A percentile compares a stretch with the other conserved stretches of the same genome.
Evolutionary conservation across 2,797 vertebrate genomes (phyloP).

Genomic region (Erpetoichthys calabaricus): DNA sequence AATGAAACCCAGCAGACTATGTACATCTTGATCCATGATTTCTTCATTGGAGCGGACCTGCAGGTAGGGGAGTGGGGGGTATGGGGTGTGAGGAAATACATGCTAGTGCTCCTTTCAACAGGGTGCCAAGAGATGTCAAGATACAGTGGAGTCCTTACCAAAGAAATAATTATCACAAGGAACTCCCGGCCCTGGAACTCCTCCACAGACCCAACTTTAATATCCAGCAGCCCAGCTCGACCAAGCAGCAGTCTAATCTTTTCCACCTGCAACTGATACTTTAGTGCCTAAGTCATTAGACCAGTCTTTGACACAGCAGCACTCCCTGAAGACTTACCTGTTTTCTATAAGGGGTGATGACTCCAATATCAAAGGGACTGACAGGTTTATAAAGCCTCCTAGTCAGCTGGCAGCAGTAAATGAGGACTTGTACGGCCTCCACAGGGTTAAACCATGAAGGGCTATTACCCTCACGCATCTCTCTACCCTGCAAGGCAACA

Average conservation of each 20-base stretch:
- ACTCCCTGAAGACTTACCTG: conserved; percentile 50
- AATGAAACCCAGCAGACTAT: conserved; percentile 66
- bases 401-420: conserved; percentile 77
- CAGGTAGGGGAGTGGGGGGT: conserved; percentile 1
- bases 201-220: conserved; percentile 92
- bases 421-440: conserved; percentile 83
- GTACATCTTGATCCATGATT: conserved; percentile 39
- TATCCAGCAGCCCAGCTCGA: conserved; percentile 62
- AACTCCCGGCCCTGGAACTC: conserved; percentile 92
- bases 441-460: conserved; percentile 88
- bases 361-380: conserved; percentile 57
- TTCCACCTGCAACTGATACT: conserved; percentile 53
- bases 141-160: conserved; percentile 42
- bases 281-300: neutral
- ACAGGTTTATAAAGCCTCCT: conserved; percentile 59
- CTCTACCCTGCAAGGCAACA: conserved; percentile 51
- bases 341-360: conserved; percentile 84
- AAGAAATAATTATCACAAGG: conserved; percentile 70
- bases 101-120: neutral
- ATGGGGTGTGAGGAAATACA: neutral
- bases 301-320: accelerated
- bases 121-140: too few species aligned
- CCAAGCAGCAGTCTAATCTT: conserved; percentile 74
- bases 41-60: conserved; percentile 80
- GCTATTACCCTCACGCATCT: conserved; percentile 73